A percentile compares a stretch with the other conserved stretches of the same genome.
phyloP scores from a whole-genome alignment of 2,888 invertebrate genomes.

The Synanthedon andrenaeformis region DNA sequence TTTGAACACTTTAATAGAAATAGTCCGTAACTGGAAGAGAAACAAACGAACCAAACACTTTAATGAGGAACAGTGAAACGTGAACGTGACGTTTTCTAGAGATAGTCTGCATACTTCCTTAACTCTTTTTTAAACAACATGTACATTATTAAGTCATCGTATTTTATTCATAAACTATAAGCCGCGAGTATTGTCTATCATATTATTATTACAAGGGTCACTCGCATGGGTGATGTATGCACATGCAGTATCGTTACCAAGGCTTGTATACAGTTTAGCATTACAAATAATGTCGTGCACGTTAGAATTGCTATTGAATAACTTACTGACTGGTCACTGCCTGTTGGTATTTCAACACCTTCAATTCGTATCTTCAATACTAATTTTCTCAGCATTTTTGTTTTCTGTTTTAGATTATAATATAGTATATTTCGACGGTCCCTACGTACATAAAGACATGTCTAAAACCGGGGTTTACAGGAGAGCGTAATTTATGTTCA shows the following conservation, averaged over 20 bases:
- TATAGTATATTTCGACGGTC: too few relatives aligned
- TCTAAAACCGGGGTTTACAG: too few relatives aligned
- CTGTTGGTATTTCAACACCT: constrained; percentile 13
- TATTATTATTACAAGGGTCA: constrained; percentile 16
- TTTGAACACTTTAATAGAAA: too few relatives aligned
- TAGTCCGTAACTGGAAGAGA: constrained; percentile 1
- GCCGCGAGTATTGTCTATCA: constrained; percentile 3
- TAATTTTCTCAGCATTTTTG: not conserved
- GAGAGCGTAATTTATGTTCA: too few relatives aligned
- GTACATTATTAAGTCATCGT: not conserved
- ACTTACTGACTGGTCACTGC: not conserved
- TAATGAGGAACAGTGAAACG: not conserved
- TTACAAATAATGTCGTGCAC: constrained; percentile 31
- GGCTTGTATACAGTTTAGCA: constrained; percentile 51
- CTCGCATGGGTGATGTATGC: constrained; percentile 9
- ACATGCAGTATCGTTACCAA: constrained; percentile 23
- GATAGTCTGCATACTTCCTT: not conserved
- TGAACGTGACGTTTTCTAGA: not conserved
- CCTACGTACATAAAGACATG: too few relatives aligned
- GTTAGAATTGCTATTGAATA: not conserved
- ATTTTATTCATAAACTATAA: not conserved
- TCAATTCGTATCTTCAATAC: constrained; percentile 34
- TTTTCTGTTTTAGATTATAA: too few relatives aligned
- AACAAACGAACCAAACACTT: constrained; percentile 3
- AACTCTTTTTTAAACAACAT: not conserved